Evolutionary conservation across 2,113 vertebrate genomes (phyloP).

Genomic region (Barnardius zonarius): DNA sequence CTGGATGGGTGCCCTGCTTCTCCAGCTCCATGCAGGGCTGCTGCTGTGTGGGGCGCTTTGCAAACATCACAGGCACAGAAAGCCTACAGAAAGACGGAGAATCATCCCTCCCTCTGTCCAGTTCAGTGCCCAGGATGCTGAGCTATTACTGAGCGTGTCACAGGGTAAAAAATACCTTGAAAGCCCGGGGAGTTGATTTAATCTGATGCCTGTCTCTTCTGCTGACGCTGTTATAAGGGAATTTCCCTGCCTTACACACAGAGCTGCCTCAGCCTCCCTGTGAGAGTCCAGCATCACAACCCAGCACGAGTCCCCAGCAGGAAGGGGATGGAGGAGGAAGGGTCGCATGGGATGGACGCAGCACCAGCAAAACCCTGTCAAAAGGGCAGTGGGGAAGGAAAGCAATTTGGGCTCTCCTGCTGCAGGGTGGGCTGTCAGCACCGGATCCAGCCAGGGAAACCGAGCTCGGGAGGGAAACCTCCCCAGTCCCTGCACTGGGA

Average conservation of each 20-base stretch:
- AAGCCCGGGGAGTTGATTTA: not conserved
- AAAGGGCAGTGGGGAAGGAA: not conserved
- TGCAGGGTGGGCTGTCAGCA: not conserved
- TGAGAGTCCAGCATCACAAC: not conserved
- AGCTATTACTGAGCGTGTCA: not conserved
- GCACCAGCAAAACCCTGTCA: not conserved
- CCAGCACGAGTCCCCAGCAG: not conserved
- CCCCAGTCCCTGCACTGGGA: not conserved
- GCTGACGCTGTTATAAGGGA: not conserved
- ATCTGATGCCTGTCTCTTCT: not conserved
- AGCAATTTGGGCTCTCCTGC: not conserved
- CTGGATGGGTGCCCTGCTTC: not conserved
- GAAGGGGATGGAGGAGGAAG: not conserved
- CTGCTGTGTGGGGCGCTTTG: not conserved
- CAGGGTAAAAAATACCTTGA: not conserved
- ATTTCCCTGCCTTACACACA: not conserved
- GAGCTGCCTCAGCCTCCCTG: rapidly evolving
- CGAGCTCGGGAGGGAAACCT: rapidly evolving
- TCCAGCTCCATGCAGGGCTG: not conserved
- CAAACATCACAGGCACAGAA: not conserved
- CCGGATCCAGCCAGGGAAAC: not conserved
- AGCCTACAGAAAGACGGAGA: not conserved
- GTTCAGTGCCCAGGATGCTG: not conserved
- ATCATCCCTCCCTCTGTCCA: not conserved
- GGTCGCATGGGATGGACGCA: rapidly evolving